phyloP scores from a whole-genome alignment of 2,888 invertebrate genomes.

The Meghimatium bilineatum region DNA sequence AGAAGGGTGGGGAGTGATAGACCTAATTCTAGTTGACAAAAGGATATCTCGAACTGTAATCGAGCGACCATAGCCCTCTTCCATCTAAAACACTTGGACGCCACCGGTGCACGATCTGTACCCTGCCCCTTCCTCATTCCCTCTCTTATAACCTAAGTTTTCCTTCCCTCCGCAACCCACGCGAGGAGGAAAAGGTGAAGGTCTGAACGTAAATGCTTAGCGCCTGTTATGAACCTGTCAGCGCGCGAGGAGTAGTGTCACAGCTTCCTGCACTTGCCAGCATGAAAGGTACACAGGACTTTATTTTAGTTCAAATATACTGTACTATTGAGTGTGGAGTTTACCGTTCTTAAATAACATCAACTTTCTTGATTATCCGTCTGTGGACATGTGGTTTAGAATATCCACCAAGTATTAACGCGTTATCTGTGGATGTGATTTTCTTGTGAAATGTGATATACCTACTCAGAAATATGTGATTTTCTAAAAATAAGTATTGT shows the following conservation, averaged over 20 bases:
- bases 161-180: not conserved
- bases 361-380: not conserved
- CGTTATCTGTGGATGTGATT: too few relatives aligned
- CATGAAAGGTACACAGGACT: not conserved
- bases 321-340: not conserved
- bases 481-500: too few relatives aligned
- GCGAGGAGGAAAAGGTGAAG: not conserved
- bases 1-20: too few relatives aligned
- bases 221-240: slow-evolving; percentile 9
- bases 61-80: not conserved
- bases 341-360: not conserved
- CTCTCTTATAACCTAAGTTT: not conserved
- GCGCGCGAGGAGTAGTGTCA: not conserved
- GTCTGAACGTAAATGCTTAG: not conserved
- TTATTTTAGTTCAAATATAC: not conserved
- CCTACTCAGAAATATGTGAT: too few relatives aligned
- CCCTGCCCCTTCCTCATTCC: not conserved
- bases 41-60: too few relatives aligned
- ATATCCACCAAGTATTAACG: too few relatives aligned
- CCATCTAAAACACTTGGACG: not conserved
- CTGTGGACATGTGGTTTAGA: too few relatives aligned
- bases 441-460: too few relatives aligned
- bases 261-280: not conserved
- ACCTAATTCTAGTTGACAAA: too few relatives aligned
- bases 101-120: not conserved